Base-by-base conservation (phyloP, 2,888 invertebrate species). In the Nasonia oneida region DNA sequence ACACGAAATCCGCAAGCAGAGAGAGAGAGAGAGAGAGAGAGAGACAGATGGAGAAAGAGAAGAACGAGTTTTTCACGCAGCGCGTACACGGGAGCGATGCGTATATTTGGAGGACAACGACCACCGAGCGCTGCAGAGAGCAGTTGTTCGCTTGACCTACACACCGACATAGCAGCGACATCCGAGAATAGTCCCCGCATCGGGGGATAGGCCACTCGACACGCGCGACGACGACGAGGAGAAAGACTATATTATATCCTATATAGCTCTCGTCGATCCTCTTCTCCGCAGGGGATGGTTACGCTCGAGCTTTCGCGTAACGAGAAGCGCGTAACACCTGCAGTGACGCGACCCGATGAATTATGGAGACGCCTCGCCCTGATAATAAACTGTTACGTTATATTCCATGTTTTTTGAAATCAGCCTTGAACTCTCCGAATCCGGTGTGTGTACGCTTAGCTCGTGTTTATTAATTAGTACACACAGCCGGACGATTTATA, bases 61-160 rank as follows among this genome's bases (percentile, higher is more conserved):
- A 53, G 18, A 53, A 53, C 53, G 53, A 53, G 53, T 53, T 53
- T 18, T 47, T 47, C 42, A 47, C 42, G 12, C 42, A 47, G 10
- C 10, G 23, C 23, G 23, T 23, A 23, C 23, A 23, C 23, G 23
- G 23, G 8, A 42, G 42, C 23, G 23, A 23, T 23, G 18, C 67
- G 12, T 29, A 6, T 57, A 73, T 74, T 82, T 82, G 77, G 74
- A 82, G 85, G 85, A 85, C 85, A 82, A 85, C 85, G 78, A 85
- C 85, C 85, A 85, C 73, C 73, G 78, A 81, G 74, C 57, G 53
- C 8, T 29, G 29, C 29, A 29, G 29, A 29, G 29, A 12, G 57
- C 57, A 61, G 57, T 61, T n/a, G 57, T 73, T 82, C 70, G 79
- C 85, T 82, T 83, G 82, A 86, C 82, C 85, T 86, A 86, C 85